phyloP scores from a whole-genome alignment of 23 tunicate species.

The Aplidium turbinatum region DNA sequence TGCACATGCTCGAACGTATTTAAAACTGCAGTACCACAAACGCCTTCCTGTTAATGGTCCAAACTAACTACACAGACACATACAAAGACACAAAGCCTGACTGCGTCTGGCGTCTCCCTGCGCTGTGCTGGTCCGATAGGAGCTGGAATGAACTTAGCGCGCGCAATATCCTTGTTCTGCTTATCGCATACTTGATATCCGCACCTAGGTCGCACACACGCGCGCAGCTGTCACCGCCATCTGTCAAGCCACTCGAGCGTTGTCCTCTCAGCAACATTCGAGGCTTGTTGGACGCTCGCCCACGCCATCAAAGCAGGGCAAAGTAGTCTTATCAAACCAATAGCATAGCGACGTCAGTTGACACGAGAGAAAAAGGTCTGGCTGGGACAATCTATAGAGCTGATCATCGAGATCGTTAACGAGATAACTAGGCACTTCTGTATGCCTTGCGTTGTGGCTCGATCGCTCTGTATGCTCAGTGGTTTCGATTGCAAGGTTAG shows the following conservation, averaged over 20 bases:
- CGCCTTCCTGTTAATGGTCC: conserved; percentile 32
- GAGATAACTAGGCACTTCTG: too few species aligned
- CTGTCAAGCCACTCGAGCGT: conserved; percentile 50
- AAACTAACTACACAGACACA: conserved; percentile 20
- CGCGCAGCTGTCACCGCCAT: conserved; percentile 31
- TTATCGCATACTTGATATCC: conserved; percentile 10
- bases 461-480: too few species aligned
- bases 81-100: conserved; percentile 6
- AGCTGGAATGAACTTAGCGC: conserved; percentile 22
- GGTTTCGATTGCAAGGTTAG: too few species aligned
- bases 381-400: too few species aligned
- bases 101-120: conserved; percentile 15
- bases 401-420: too few species aligned
- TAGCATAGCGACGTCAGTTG: background rate
- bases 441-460: too few species aligned
- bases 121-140: conserved; percentile 36
- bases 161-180: conserved; percentile 18
- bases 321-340: conserved; percentile 7
- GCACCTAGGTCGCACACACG: conserved; percentile 16
- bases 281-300: conserved; percentile 51
- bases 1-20: too few species aligned
- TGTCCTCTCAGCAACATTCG: conserved; percentile 7
- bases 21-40: background rate
- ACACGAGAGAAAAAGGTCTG: conserved; percentile 10
- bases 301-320: conserved; percentile 34